Conservation (phyloP, 2,888 invertebrate species). For the Strigamia crassipes region DNA sequence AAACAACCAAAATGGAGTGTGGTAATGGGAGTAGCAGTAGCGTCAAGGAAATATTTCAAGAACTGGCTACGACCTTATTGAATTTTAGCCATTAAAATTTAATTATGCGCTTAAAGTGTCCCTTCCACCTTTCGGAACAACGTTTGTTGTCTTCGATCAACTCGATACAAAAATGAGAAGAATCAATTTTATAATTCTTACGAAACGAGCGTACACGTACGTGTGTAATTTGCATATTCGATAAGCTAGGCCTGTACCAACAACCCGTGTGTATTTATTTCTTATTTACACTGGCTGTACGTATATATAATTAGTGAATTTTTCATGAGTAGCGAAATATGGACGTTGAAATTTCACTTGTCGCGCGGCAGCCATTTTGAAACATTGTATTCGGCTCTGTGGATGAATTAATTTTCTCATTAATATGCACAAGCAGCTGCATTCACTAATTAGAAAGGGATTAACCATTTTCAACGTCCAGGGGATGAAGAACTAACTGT, state of each 20-base stretch:
- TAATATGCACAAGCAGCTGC: slow-evolving; percentile 47
- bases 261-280: not conserved
- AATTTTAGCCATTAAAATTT: slow-evolving; percentile 15
- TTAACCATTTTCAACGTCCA: slow-evolving; percentile 38
- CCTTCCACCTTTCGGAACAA: not conserved
- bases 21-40: slow-evolving; percentile 5
- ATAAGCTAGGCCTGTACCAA: too few species aligned
- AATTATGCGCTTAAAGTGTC: not conserved
- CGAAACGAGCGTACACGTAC: too few species aligned
- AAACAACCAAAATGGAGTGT: slow-evolving; percentile 44
- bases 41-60: slow-evolving; percentile 28
- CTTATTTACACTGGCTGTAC: not conserved
- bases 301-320: not conserved
- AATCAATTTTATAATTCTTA: too few species aligned
- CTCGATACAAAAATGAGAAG: too few species aligned
- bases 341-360: not conserved
- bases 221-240: too few species aligned
- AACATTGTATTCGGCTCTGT: slow-evolving; percentile 25
- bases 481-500: slow-evolving; percentile 32
- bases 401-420: slow-evolving; percentile 46
- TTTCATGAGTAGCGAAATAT: not conserved
- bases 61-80: not conserved
- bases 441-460: slow-evolving; percentile 41
- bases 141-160: not conserved
- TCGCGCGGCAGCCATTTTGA: slow-evolving; percentile 13